Conservation (phyloP, 1,140 invertebrate genomes). For the Mylabris phalerata region DNA sequence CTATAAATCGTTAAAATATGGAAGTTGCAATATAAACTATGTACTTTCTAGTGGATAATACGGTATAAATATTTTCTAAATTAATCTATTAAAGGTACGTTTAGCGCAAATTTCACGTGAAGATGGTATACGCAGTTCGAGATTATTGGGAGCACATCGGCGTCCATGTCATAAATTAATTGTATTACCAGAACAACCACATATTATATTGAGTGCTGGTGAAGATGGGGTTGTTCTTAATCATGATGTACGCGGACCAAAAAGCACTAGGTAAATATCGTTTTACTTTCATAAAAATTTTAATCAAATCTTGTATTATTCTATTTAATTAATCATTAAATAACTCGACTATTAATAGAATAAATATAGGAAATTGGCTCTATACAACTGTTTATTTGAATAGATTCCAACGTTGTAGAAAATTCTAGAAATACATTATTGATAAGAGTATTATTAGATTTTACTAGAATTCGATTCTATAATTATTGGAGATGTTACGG, state of each 20-base stretch:
- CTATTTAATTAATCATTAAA: too few relatives aligned
- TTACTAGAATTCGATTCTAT: too few relatives aligned
- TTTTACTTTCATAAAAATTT: not conserved
- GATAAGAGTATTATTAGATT: too few relatives aligned
- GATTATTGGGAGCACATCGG: conserved; percentile 61
- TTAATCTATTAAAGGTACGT: conserved; percentile 38
- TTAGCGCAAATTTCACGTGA: conserved; percentile 43
- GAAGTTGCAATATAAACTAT: too few relatives aligned
- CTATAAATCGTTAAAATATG: too few relatives aligned
- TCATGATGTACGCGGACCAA: conserved; percentile 70
- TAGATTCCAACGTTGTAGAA: too few relatives aligned
- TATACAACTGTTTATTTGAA: too few relatives aligned
- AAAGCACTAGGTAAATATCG: conserved; percentile 53
- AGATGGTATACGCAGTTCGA: conserved; percentile 47
- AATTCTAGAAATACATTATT: too few relatives aligned
- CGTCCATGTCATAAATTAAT: conserved; percentile 75
- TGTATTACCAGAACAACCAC: conserved; percentile 63
- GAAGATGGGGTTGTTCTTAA: conserved; percentile 79
- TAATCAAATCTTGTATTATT: not conserved
- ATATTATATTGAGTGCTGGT: conserved; percentile 76
- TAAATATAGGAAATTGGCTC: too few relatives aligned
- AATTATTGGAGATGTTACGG: too few relatives aligned
- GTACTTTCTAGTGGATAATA: too few relatives aligned
- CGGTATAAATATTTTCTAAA: not conserved
- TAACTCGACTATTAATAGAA: too few relatives aligned